Conservation (phyloP, 2,888 invertebrate species). For the Adelphocoris suturalis region DNA sequence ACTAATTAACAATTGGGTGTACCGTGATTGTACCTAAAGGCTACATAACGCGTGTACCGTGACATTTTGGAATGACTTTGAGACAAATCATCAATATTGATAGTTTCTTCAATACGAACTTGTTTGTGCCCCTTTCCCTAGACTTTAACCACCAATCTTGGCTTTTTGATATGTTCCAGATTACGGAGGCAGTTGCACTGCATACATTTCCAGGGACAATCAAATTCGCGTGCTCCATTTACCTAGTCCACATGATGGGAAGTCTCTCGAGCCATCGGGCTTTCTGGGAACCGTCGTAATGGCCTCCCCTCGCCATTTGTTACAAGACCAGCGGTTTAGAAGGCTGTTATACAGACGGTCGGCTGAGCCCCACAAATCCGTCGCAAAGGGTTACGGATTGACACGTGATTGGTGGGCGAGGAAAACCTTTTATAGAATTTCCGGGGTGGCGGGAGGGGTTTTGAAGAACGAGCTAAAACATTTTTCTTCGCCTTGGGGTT, state of each 20-base stretch:
- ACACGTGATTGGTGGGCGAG: conserved; percentile 18
- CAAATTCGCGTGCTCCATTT: not conserved
- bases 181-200: too few relatives aligned
- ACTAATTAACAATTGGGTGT: too few relatives aligned
- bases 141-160: too few relatives aligned
- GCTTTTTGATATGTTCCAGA: too few relatives aligned
- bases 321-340: conserved; percentile 27
- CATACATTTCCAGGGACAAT: not conserved
- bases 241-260: not conserved
- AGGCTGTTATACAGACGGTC: conserved; percentile 27
- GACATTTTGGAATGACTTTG: too few relatives aligned
- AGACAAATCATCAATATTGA: too few relatives aligned
- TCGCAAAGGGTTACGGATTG: conserved; percentile 34
- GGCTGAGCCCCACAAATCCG: not conserved
- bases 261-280: not conserved
- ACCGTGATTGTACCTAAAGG: too few relatives aligned
- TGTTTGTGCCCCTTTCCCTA: too few relatives aligned
- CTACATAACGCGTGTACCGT: too few relatives aligned
- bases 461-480: not conserved
- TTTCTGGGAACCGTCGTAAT: conserved; percentile 30
- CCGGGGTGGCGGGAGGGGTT: conserved; percentile 24
- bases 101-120: too few relatives aligned
- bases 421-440: conserved; percentile 27
- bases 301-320: conserved; percentile 25
- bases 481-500: conserved; percentile 17